Evolutionary conservation across 2,888 invertebrate species (phyloP), one percentile per base, ranked within the genome.

Genomic region (Diabrotica balteata): DNA sequence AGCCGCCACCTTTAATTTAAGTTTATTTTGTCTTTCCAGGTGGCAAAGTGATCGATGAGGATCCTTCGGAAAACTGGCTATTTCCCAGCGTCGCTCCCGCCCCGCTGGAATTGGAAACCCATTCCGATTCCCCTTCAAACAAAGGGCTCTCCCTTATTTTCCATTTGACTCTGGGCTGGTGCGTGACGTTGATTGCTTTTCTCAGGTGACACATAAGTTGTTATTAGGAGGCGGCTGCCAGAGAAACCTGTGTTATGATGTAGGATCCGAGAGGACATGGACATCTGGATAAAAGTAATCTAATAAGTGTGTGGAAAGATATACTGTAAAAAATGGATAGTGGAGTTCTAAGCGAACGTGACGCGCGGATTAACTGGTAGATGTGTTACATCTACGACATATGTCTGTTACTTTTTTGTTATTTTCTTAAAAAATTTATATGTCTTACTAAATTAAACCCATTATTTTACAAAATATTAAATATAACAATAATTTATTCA

Each of bases 51-150:
- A 67, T 71, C 68, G 73, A 79, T 72, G 79, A 79, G 66, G 80
- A 81, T 66, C 79, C 77, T 49, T 76, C 79, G 10, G 81, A 81
- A 68, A 80, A 82, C 74, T 82, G 80, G 81, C 69, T 81, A 54
- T 80, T 79, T 69, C 82, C 82, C 11, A 82, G 81, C 74, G 80
- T 80, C 17, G 81, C 80, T 8, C 81, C 82, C 9, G 82, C 81
- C 52, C 80, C 81, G 10, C 74, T 82, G 51, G 82, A 82, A 75
- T 68, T 81, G 70, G 82, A 82, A 72, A 81, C 81, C 52, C 75
- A 79, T 67, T 80, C 82, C 64, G 73, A 68, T 67, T 67, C 73
- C 45, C 53, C 70, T 49, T 11, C 61, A 60, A 59, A 65, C 60
- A 63, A 61, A 57, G 63, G 66, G 60, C 70, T 67, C 55, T 67